A percentile compares a stretch with the other conserved stretches of the same genome.
These are phyloP conservation scores for Tadarida brasiliensis DNA, from an alignment of 2,797 vertebrate genomes.

Conservation along the genomic window DNA sequence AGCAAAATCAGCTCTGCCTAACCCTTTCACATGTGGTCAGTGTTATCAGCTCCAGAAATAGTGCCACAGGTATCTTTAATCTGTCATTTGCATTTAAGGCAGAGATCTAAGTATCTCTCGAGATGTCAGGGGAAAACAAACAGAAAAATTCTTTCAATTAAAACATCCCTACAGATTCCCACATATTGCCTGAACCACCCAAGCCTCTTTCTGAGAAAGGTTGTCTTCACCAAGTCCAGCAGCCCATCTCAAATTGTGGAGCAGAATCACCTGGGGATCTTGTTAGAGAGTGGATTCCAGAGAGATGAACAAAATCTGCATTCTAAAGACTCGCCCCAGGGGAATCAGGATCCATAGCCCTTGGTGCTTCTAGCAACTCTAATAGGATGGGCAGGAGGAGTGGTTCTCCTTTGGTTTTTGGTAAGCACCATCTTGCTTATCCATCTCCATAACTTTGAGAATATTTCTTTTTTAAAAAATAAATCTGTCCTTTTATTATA, in stretches of 20 bases:
- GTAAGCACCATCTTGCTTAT: background rate
- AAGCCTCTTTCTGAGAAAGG: background rate
- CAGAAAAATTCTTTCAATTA: background rate
- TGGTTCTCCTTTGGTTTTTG: background rate
- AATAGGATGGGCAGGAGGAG: background rate
- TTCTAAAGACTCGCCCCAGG: background rate
- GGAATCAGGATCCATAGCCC: background rate
- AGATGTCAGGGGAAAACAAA: constrained; percentile 21
- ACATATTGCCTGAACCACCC: background rate
- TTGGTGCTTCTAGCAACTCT: background rate
- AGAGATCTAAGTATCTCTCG: background rate
- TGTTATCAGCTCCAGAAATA: constrained; percentile 14
- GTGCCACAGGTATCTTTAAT: background rate
- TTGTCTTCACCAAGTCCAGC: background rate
- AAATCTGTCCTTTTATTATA: background rate
- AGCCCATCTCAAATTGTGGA: background rate
- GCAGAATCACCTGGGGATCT: constrained; percentile 34
- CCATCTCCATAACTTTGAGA: background rate
- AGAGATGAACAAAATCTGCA: background rate
- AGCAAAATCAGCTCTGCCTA: background rate
- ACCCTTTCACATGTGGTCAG: background rate
- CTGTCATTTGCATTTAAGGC: background rate
- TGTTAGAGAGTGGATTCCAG: constrained; percentile 24
- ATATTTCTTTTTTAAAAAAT: background rate
- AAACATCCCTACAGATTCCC: background rate